Percentiles rank a stretch among this genome's conserved stretches.
phyloP scores from a whole-genome alignment of 1,140 invertebrate genomes.

The Drosophila willistoni region DNA sequence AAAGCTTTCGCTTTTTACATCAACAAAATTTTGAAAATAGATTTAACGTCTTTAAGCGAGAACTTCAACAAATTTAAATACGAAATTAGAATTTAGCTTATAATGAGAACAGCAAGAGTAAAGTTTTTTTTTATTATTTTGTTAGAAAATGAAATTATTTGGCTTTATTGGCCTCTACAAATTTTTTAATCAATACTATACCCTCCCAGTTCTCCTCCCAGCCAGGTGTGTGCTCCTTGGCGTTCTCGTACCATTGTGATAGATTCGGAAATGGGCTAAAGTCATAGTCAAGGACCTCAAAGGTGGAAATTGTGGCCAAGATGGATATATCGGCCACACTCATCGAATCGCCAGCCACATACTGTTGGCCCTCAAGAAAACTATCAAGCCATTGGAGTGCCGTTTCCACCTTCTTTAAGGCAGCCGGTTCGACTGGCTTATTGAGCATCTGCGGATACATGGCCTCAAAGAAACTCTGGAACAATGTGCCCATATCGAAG shows the following conservation, averaged over 20 bases:
- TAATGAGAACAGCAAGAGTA: no score
- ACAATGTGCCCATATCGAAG: constrained; percentile 89
- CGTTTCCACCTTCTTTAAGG: constrained; percentile 86
- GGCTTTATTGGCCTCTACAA: constrained; percentile 26
- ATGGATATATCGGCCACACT: constrained; percentile 90
- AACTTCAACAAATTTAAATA: no score
- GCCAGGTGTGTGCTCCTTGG: constrained; percentile 87
- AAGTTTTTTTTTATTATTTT: neutral
- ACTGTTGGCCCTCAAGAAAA: constrained; percentile 87
- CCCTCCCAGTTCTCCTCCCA: constrained; percentile 67
- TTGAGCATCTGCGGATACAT: constrained; percentile 88
- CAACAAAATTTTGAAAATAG: no score
- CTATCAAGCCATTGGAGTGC: constrained; percentile 86
- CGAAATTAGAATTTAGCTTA: no score
- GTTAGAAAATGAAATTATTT: neutral
- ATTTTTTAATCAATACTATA: constrained; percentile 44
- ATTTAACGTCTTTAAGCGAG: no score
- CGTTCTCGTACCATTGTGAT: constrained; percentile 87
- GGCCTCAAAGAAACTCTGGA: constrained; percentile 85
- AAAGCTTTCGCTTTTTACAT: no score
- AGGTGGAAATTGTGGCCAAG: constrained; percentile 86
- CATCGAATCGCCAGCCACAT: constrained; percentile 87
- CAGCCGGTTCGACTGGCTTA: constrained; percentile 85
- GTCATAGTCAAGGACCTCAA: constrained; percentile 87
- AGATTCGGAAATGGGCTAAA: constrained; percentile 88